Conservation (phyloP, 2,797 vertebrate genomes). For the Margarornis squamiger region DNA sequence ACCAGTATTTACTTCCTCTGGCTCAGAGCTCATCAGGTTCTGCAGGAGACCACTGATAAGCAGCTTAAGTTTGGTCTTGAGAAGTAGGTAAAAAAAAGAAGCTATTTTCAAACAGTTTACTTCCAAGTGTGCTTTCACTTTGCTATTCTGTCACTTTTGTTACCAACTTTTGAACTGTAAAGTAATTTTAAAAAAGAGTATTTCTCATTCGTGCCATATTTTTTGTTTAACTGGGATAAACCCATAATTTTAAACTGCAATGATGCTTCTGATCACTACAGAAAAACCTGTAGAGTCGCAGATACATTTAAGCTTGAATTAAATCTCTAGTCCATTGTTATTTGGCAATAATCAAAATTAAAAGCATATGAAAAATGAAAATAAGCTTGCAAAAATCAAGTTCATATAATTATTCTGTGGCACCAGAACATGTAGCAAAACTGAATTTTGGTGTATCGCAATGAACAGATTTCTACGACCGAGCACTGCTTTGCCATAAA, state of each 20-base stretch:
- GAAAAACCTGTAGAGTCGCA: background rate
- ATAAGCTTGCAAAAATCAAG: background rate
- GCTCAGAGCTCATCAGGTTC: background rate
- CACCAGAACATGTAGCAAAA: background rate
- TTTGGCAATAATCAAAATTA: background rate
- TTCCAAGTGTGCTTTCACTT: background rate
- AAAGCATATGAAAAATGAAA: background rate
- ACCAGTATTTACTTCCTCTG: background rate
- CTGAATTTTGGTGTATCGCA: background rate
- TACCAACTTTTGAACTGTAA: background rate
- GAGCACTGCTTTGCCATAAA: background rate
- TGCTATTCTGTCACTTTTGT: background rate
- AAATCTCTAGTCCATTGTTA: background rate
- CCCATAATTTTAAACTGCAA: background rate
- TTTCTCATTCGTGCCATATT: background rate
- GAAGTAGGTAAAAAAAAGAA: background rate
- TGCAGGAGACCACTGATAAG: background rate
- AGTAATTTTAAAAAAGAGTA: background rate
- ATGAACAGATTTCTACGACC: background rate
- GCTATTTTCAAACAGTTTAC: background rate
- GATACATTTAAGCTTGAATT: background rate
- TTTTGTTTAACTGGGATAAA: background rate
- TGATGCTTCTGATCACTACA: background rate
- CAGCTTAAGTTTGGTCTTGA: background rate
- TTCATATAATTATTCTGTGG: background rate